Conservation (phyloP, 2,113 vertebrate species). For the Pterocles orientalis region DNA sequence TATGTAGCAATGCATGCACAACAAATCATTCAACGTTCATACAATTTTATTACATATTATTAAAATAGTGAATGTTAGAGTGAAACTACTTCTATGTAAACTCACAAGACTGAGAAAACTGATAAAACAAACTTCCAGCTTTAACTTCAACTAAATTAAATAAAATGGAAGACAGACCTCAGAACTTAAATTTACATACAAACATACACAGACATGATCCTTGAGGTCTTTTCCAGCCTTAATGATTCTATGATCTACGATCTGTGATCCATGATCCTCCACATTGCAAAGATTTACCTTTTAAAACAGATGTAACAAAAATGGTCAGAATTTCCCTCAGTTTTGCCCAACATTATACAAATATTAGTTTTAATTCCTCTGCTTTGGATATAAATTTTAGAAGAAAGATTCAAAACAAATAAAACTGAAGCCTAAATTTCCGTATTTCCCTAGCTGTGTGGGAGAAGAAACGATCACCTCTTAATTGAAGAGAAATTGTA, state of each 20-base stretch:
- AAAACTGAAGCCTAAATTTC: background rate
- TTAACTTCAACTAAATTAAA: background rate
- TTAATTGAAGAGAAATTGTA: background rate
- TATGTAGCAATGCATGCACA: background rate
- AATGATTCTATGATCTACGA: too few species aligned
- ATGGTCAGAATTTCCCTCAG: background rate
- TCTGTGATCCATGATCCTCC: background rate
- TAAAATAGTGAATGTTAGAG: background rate
- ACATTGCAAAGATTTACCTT: background rate
- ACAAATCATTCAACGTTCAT: background rate
- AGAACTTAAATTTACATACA: background rate
- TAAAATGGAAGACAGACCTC: background rate
- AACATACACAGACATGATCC: background rate
- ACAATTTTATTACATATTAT: background rate
- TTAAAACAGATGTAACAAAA: background rate
- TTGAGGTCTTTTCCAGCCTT: too few species aligned
- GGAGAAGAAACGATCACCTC: background rate
- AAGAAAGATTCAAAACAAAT: background rate
- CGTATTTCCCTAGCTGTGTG: background rate
- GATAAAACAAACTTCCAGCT: background rate
- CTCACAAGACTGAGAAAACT: background rate
- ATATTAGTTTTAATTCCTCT: background rate
- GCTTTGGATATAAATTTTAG: background rate
- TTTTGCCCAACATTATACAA: background rate
- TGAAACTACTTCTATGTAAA: background rate